Evolutionary conservation across 2,888 invertebrate genomes (phyloP), one percentile per base, ranked within the genome.

Genomic region (Dolichomitus sp.): DNA sequence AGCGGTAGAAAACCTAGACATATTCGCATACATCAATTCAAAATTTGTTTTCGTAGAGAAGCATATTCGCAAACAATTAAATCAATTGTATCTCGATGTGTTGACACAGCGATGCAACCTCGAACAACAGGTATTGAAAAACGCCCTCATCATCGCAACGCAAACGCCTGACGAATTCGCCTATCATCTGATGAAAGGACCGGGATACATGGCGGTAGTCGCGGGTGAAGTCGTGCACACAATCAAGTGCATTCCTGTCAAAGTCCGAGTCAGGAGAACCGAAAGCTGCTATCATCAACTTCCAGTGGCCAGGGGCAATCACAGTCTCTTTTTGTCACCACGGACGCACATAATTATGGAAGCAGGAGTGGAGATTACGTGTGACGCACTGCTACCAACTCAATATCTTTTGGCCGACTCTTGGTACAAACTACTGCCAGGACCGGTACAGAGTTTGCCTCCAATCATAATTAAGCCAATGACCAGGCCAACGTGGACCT

Each of bases 371-470:
- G 17, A 78, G 19, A 70, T 65, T 1, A 70, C 37, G 0, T 78
- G 63, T 17, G 42, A 78, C 27, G 12, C 42, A 4, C 12, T 70
- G 19, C 12, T 78, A 30, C 72, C 70, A 30, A 27, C 54, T 2
- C 19, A 48, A 27, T 75, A 57, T 61, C 57, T 63, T 4, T 11
- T 88, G 2, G 85, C 85, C 6, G 66, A 84, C 5, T 27, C 66
- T 37, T 89, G 89, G 88, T 84, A 83, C 12, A 80, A 79, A 66
- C 63, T 85, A 5, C n/a, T 75, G n/a, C 84, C 87, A 0, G 27
- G 17, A 40, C 70, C 81, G 33, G 50, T 70, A 4, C 57, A 80
- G 52, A 45, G 68, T 27, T n/a, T 73, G 2, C 9, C 72, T 14
- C 84, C 85, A 6, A 42, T 17, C 4, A 57, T 63, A 2, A 52